A percentile compares a stretch with the other conserved stretches of the same genome.
These are phyloP conservation scores for Echinops telfairi DNA, from an alignment of 2,113 vertebrate species.

Conservation along the genomic window DNA sequence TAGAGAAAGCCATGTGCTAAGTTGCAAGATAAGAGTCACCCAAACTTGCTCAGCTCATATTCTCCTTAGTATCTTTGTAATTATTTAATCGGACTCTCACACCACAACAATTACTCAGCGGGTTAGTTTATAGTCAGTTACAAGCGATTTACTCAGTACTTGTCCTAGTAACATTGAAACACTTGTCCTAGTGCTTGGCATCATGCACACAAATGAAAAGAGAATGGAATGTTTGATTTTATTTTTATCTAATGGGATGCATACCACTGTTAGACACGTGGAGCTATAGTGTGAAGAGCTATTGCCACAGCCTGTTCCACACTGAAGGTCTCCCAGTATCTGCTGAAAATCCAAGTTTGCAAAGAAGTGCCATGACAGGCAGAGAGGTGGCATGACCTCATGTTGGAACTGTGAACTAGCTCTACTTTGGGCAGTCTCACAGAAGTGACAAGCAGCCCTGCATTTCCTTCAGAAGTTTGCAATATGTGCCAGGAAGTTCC, in stretches of 20 bases:
- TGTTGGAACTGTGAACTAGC: neutral
- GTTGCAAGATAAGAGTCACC: neutral
- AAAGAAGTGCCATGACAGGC: neutral
- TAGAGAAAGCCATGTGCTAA: neutral
- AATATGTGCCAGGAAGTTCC: neutral
- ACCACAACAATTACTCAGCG: neutral
- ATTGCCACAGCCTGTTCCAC: neutral
- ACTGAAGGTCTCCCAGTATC: neutral
- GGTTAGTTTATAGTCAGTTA: neutral
- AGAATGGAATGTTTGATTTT: neutral
- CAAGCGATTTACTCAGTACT: neutral
- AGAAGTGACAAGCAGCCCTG: neutral
- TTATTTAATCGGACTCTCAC: neutral
- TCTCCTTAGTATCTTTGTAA: neutral
- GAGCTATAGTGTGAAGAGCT: neutral
- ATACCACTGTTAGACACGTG: neutral
- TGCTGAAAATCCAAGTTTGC: neutral
- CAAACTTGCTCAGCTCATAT: neutral
- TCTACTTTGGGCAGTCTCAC: neutral
- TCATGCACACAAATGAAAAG: neutral
- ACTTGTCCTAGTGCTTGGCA: neutral
- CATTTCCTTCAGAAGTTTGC: neutral
- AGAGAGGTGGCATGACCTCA: neutral
- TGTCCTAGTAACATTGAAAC: neutral
- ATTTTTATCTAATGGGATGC: neutral